phyloP scores from a whole-genome alignment of 2,113 vertebrate genomes.

The Paracanthobrama guichenoti region DNA sequence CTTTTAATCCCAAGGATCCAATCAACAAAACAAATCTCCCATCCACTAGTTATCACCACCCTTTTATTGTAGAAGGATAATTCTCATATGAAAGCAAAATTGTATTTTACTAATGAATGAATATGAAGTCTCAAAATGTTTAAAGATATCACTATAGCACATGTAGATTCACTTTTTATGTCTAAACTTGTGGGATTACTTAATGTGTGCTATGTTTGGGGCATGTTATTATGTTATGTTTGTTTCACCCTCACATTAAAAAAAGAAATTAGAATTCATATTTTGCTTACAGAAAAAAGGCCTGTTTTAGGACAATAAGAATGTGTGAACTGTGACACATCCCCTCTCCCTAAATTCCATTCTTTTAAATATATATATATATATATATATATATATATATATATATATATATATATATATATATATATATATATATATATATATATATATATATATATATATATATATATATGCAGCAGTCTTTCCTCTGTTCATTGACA shows the following conservation, averaged over 20 bases:
- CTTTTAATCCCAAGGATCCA: constrained; percentile 37
- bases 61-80: not conserved
- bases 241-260: too few relatives aligned
- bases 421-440: too few relatives aligned
- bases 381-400: too few relatives aligned
- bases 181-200: not conserved
- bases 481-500: too few relatives aligned
- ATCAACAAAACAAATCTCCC: not conserved
- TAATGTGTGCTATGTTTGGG: not conserved
- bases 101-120: constrained; percentile 13
- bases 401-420: too few relatives aligned
- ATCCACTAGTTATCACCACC: constrained; percentile 10
- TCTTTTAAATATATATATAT: not conserved
- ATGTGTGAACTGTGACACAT: not conserved
- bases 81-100: not conserved
- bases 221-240: too few relatives aligned
- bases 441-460: too few relatives aligned
- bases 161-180: not conserved
- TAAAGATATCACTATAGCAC: not conserved
- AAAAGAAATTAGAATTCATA: too few relatives aligned
- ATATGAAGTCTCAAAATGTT: not conserved
- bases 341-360: not conserved
- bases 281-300: not conserved
- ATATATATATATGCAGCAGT: too few relatives aligned
- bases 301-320: not conserved